Percentiles rank a stretch among this genome's conserved stretches.
Evolutionary conservation across 2,888 invertebrate genomes (phyloP).

Genomic region (Parasteatoda lunata): DNA sequence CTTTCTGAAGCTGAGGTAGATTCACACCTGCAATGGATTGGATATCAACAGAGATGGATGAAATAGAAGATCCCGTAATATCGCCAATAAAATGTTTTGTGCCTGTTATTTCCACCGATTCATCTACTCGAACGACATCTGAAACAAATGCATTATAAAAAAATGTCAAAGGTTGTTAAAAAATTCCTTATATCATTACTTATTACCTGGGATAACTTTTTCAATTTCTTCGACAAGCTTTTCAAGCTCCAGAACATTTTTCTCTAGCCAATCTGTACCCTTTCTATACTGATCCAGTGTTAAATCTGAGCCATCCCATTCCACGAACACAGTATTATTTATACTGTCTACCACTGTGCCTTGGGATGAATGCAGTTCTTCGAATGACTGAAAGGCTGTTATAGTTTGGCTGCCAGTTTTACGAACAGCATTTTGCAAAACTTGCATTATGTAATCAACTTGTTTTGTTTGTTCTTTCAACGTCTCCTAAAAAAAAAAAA

Average conservation of each 20-base stretch:
- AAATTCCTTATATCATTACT: not conserved
- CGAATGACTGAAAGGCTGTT: constrained; percentile 31
- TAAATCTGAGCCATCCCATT: constrained; percentile 57
- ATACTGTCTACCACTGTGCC: not conserved
- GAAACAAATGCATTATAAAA: not conserved
- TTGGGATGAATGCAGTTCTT: not conserved
- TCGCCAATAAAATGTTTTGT: constrained; percentile 54
- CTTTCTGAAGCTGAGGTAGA: constrained; percentile 42
- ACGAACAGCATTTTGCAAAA: constrained; percentile 41
- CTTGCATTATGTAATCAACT: constrained; percentile 3
- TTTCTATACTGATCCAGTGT: constrained; percentile 47
- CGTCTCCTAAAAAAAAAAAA: constrained; percentile 1
- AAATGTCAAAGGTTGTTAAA: not conserved
- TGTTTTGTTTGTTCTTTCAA: constrained; percentile 30
- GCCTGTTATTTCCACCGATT: constrained; percentile 46
- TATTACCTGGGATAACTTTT: constrained; percentile 37
- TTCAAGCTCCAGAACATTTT: constrained; percentile 25
- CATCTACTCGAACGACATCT: constrained; percentile 61
- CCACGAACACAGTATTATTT: not conserved
- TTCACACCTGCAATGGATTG: constrained; percentile 36
- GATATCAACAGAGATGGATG: constrained; percentile 22
- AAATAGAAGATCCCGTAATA: constrained; percentile 33
- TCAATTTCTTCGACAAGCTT: constrained; percentile 35
- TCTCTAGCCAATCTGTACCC: constrained; percentile 33
- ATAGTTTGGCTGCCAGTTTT: constrained; percentile 36